A percentile compares a stretch with the other conserved stretches of the same genome.
phyloP scores from a whole-genome alignment of 2,888 invertebrate genomes.

The Sphinx pinastri region DNA sequence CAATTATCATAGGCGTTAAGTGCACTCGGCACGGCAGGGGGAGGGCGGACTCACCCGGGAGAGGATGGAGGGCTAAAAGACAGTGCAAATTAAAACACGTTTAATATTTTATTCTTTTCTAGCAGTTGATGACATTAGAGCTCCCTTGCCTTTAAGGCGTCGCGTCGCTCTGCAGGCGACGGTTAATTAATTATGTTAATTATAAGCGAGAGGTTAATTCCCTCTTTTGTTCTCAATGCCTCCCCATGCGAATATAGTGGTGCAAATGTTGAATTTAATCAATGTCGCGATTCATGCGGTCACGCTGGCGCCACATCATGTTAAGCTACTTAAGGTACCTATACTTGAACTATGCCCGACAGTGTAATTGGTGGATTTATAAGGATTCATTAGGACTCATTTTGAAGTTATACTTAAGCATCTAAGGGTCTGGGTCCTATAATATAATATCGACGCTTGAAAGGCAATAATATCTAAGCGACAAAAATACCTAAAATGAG shows the following conservation, averaged over 20 bases:
- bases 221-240: constrained; percentile 35
- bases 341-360: too few relatives aligned
- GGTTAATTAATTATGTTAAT: constrained; percentile 48
- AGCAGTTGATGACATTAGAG: constrained; percentile 38
- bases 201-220: constrained; percentile 41
- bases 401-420: too few relatives aligned
- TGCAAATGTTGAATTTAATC: constrained; percentile 13
- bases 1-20: not conserved
- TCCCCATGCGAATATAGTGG: constrained; percentile 15
- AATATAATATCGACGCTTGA: too few relatives aligned
- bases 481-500: too few relatives aligned
- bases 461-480: too few relatives aligned
- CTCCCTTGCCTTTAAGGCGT: constrained; percentile 27
- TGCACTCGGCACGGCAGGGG: not conserved
- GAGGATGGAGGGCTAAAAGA: not conserved
- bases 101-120: constrained; percentile 27
- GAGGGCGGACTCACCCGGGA: not conserved
- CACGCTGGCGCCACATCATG: not conserved
- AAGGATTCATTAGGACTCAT: too few relatives aligned
- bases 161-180: constrained; percentile 32
- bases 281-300: not conserved
- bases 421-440: too few relatives aligned
- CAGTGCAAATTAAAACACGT: constrained; percentile 12
- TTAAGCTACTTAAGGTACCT: not conserved
- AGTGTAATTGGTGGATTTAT: too few relatives aligned